Evolutionary conservation across 2,888 invertebrate genomes (phyloP).

Genomic region (Arctia plantaginis): DNA sequence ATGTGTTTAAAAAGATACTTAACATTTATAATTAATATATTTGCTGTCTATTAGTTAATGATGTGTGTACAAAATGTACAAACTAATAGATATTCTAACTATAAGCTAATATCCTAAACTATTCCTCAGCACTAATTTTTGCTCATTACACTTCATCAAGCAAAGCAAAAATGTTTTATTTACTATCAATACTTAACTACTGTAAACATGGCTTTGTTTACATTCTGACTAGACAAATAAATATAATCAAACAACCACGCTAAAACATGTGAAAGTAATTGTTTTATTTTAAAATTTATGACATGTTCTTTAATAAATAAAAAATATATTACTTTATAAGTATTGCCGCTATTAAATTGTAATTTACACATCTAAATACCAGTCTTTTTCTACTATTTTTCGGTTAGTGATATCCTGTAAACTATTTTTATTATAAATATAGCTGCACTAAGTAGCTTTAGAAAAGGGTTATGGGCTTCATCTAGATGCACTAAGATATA

Average conservation of each 20-base stretch:
- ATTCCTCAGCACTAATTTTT: background rate
- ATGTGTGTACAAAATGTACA: background rate
- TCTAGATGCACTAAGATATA: too few relatives aligned
- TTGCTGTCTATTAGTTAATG: background rate
- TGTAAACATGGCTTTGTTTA: background rate
- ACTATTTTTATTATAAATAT: too few relatives aligned
- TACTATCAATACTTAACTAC: background rate
- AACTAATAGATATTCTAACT: background rate
- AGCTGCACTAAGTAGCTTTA: too few relatives aligned
- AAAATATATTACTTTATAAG: too few relatives aligned
- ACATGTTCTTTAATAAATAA: too few relatives aligned
- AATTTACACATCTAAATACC: too few relatives aligned
- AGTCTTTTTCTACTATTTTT: too few relatives aligned
- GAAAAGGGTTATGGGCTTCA: too few relatives aligned
- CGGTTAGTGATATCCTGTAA: background rate
- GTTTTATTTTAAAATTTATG: too few relatives aligned
- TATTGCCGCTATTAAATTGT: too few relatives aligned
- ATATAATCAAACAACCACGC: background rate
- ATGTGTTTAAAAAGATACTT: background rate
- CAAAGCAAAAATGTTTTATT: background rate
- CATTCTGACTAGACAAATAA: background rate
- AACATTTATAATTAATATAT: background rate
- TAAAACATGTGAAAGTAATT: background rate
- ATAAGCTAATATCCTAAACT: too few relatives aligned
- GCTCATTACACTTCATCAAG: background rate